phyloP scores from a whole-genome alignment of 2,113 vertebrate genomes.

The Apistogramma diplotaenia region DNA sequence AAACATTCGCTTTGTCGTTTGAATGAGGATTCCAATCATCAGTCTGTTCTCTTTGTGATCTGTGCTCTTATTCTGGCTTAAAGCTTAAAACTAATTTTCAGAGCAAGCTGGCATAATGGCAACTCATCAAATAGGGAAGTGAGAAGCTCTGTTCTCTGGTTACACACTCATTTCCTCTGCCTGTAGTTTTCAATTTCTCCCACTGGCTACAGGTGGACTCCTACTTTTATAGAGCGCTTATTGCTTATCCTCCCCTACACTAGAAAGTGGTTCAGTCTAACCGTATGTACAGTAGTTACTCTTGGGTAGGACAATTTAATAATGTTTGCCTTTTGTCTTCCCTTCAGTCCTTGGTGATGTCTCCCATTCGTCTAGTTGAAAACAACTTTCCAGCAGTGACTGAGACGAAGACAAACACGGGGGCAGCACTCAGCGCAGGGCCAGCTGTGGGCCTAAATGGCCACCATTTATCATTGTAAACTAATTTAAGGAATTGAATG shows the following conservation, averaged over 20 bases:
- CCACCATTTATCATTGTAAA: constrained; percentile 70
- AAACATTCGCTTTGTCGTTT: neutral
- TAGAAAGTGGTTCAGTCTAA: neutral
- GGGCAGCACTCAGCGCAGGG: constrained; percentile 40
- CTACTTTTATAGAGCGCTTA: neutral
- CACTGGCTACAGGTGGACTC: constrained; percentile 29
- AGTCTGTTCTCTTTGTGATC: neutral
- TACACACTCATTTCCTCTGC: neutral
- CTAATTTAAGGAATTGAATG: constrained; percentile 62
- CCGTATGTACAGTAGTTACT: neutral
- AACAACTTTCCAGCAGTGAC: constrained; percentile 25
- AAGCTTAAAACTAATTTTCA: neutral
- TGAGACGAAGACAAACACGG: constrained; percentile 34
- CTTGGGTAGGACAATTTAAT: neutral
- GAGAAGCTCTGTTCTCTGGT: neutral
- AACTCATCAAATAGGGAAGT: neutral
- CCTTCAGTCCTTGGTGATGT: neutral
- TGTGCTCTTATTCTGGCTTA: constrained; percentile 12
- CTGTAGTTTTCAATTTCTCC: neutral
- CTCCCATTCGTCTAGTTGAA: neutral
- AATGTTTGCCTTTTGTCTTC: neutral
- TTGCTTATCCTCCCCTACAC: neutral
- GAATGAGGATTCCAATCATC: neutral
- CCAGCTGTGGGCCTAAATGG: constrained; percentile 71
- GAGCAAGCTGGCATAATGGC: neutral